Percentiles rank a stretch among this genome's conserved stretches.
These are phyloP conservation scores for Pyrocephalus nanus DNA, from an alignment of 2,797 vertebrate species.

Conservation along the genomic window DNA sequence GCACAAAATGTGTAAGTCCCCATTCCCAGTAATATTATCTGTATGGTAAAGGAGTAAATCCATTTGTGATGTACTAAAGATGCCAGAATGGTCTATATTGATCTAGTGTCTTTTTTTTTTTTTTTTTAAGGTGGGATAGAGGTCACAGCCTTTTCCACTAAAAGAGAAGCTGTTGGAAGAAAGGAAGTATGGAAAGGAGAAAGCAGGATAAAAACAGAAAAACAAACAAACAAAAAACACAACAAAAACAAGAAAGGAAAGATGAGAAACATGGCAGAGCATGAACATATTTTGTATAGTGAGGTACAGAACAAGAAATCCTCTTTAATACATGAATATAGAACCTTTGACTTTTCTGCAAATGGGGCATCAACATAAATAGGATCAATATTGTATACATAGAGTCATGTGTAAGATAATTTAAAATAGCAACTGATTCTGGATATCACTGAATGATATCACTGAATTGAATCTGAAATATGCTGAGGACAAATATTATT, in stretches of 20 bases:
- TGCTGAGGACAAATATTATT: background rate
- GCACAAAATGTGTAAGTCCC: background rate
- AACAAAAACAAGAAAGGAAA: too few relatives aligned
- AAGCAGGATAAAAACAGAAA: background rate
- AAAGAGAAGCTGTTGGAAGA: background rate
- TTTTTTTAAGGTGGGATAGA: background rate
- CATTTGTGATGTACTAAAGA: background rate
- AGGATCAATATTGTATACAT: background rate
- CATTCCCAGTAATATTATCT: background rate
- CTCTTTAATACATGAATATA: background rate
- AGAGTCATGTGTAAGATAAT: background rate
- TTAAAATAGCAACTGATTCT: background rate
- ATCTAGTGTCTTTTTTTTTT: background rate
- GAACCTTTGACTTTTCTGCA: background rate
- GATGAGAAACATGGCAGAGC: background rate
- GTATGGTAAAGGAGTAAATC: background rate
- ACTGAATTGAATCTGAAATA: background rate
- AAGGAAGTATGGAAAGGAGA: background rate
- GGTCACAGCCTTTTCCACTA: background rate
- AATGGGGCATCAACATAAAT: background rate
- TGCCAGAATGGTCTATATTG: background rate
- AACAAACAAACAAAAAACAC: background rate
- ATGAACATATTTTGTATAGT: background rate
- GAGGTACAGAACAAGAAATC: background rate
- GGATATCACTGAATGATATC: background rate